Evolutionary conservation across 2,113 vertebrate genomes (phyloP).

Genomic region (Benitochromis conjunctus): DNA sequence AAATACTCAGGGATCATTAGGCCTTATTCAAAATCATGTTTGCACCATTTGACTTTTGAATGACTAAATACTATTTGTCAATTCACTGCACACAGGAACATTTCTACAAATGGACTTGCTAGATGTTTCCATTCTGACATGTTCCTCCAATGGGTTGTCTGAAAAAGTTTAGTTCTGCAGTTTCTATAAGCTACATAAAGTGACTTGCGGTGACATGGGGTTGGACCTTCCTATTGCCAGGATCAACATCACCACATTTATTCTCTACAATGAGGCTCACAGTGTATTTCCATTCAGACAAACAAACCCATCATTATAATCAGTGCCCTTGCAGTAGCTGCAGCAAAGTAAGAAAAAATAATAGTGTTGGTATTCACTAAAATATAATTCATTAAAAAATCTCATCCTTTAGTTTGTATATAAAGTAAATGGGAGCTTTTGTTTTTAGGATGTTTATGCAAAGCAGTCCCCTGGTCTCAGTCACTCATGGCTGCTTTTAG

Average conservation of each 20-base stretch:
- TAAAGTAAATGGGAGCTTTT: rapidly evolving
- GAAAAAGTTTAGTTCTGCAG: too few relatives aligned
- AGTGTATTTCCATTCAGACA: neutral
- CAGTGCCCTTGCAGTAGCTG: neutral
- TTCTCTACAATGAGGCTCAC: neutral
- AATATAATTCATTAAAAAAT: neutral
- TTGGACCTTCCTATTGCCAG: neutral
- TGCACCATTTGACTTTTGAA: neutral
- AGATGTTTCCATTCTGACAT: neutral
- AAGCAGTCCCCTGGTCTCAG: neutral
- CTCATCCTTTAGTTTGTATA: neutral
- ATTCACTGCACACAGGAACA: neutral
- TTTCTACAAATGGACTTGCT: neutral
- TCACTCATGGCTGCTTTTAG: neutral
- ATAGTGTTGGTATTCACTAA: neutral
- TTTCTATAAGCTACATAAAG: neutral
- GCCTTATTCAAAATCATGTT: neutral
- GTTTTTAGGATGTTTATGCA: neutral
- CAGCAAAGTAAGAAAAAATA: neutral
- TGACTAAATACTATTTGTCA: rapidly evolving
- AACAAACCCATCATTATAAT: neutral
- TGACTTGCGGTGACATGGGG: neutral
- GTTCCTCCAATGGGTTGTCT: neutral
- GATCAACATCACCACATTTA: neutral
- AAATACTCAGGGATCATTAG: neutral